Evolutionary conservation across 92 coral and sea anemone genomes (phyloP).

Genomic region (Umimayanthus kanabou): DNA sequence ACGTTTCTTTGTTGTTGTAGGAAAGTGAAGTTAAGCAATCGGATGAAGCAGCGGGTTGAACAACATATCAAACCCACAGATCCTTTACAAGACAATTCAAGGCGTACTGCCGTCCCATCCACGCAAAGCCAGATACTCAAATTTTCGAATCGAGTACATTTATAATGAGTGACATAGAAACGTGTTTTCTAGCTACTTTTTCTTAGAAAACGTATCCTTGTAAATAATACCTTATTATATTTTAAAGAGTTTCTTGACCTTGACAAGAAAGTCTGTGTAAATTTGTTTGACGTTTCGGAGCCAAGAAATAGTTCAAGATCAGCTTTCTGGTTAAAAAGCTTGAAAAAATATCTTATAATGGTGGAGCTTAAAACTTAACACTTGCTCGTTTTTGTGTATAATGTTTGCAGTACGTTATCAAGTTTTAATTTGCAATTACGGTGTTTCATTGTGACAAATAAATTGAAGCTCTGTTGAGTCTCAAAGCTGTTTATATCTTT

Average conservation of each 20-base stretch:
- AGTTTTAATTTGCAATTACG: no score
- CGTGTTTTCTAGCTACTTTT: background rate
- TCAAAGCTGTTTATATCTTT: no score
- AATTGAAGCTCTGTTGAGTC: no score
- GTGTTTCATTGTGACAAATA: no score
- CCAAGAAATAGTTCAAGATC: background rate
- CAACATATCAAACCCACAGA: background rate
- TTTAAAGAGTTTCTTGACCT: background rate
- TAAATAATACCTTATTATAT: conserved; percentile 1
- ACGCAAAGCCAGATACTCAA: background rate
- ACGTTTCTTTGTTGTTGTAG: background rate
- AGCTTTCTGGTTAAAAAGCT: background rate
- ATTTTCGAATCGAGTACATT: background rate
- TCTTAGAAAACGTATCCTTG: background rate
- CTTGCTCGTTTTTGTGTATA: background rate
- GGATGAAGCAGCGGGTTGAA: conserved; percentile 5
- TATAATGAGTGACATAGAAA: background rate
- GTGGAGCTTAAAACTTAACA: background rate
- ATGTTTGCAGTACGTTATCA: background rate
- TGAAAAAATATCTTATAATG: background rate
- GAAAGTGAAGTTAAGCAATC: conserved; percentile 5
- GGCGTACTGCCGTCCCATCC: background rate
- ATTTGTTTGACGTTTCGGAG: background rate
- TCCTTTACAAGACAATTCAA: background rate
- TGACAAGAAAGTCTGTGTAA: background rate